Evolutionary conservation across 2,888 invertebrate species (phyloP).

Genomic region (Napeogenes inachia): DNA sequence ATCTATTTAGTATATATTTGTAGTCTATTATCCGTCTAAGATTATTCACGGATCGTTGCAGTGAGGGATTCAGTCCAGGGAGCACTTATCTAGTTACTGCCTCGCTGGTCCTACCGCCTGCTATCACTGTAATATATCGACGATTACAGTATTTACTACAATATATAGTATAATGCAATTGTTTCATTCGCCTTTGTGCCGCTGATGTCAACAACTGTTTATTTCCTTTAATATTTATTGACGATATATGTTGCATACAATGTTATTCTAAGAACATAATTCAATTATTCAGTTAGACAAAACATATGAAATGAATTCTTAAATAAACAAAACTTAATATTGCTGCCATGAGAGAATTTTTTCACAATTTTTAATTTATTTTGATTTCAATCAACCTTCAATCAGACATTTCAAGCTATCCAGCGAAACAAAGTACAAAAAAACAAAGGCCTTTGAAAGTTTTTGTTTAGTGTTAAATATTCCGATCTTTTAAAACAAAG

Average conservation of each 20-base stretch:
- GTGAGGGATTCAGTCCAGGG: slow-evolving; percentile 10
- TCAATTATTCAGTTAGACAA: too few relatives aligned
- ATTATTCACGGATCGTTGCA: neutral
- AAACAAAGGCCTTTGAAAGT: slow-evolving; percentile 29
- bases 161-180: neutral
- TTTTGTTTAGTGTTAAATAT: slow-evolving; percentile 30
- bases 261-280: too few relatives aligned
- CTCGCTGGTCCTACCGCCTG: slow-evolving; percentile 8
- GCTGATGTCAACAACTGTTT: too few relatives aligned
- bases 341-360: neutral
- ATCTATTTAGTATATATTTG: too few relatives aligned
- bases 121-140: neutral
- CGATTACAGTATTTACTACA: neutral
- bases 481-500: slow-evolving; percentile 18
- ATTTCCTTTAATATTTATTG: too few relatives aligned
- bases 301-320: neutral
- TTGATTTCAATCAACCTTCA: neutral
- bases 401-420: slow-evolving; percentile 1
- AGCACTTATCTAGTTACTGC: slow-evolving; percentile 17
- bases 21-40: neutral
- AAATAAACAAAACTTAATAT: neutral
- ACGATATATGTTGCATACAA: too few relatives aligned
- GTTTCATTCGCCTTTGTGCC: too few relatives aligned
- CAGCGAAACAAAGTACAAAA: slow-evolving; percentile 25
- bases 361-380: neutral